phyloP scores from a whole-genome alignment of 1,140 invertebrate genomes.

The Macrotrachela quadricornifera region DNA sequence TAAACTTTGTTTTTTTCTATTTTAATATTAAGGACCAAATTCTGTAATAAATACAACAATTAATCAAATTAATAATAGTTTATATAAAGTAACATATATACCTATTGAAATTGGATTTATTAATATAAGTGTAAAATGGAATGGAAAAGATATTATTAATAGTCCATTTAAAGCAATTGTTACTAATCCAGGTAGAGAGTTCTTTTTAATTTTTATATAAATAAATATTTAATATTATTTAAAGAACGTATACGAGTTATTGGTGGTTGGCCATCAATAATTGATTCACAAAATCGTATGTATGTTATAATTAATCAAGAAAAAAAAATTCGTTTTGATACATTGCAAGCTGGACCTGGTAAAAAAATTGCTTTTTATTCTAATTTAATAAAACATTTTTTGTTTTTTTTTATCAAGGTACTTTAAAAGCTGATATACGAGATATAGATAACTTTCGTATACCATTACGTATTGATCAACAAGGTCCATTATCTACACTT shows the following conservation, averaged over 20 bases:
- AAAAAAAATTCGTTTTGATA: constrained; percentile 40
- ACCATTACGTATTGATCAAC: constrained; percentile 25
- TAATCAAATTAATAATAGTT: constrained; percentile 34
- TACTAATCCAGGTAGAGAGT: constrained; percentile 44
- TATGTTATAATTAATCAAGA: constrained; percentile 40
- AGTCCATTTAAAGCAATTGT: constrained; percentile 50
- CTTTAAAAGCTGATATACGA: neutral
- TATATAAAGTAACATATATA: constrained; percentile 43
- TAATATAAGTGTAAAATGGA: constrained; percentile 47
- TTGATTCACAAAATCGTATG: constrained; percentile 48
- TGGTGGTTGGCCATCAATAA: constrained; percentile 47
- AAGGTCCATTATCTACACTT: constrained; percentile 8
- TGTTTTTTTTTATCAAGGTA: no score
- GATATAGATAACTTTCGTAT: constrained; percentile 10
- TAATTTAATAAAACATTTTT: no score
- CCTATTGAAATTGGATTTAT: constrained; percentile 50
- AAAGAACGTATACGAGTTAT: constrained; percentile 15
- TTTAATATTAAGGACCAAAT: constrained; percentile 30
- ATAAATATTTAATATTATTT: no score
- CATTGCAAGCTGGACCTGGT: constrained; percentile 42
- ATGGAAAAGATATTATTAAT: constrained; percentile 33
- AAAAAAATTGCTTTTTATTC: no score
- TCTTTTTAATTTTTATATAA: no score
- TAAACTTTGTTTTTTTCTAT: no score
- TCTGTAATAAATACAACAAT: constrained; percentile 37